These are phyloP conservation scores for Megastigmus dorsalis DNA, from an alignment of 2,888 invertebrate genomes.

Conservation along the genomic window DNA sequence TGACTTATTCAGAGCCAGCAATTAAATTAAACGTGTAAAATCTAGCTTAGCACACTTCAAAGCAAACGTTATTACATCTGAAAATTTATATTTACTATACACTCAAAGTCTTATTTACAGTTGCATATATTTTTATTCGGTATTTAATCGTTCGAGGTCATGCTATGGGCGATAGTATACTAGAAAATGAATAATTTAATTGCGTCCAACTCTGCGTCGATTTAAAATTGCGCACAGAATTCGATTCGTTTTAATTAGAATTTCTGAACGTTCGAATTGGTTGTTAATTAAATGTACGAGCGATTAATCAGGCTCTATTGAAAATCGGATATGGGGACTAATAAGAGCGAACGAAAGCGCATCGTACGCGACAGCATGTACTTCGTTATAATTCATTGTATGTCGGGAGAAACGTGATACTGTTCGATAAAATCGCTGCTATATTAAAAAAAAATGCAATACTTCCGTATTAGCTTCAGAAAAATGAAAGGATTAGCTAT, in stretches of 20 bases:
- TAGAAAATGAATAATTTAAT: conserved; percentile 1
- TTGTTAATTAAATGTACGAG: conserved; percentile 11
- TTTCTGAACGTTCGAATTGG: neutral
- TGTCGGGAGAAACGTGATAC: conserved; percentile 30
- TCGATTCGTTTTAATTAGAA: conserved; percentile 11
- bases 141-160: neutral
- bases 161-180: neutral
- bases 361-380: neutral
- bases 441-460: conserved; percentile 21
- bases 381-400: conserved; percentile 1
- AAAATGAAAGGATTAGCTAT: conserved; percentile 9
- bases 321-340: conserved; percentile 16
- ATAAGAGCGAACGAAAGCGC: conserved; percentile 9
- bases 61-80: neutral
- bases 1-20: no score
- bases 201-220: conserved; percentile 1
- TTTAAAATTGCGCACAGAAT: conserved; percentile 1
- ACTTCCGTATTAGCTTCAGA: conserved; percentile 19
- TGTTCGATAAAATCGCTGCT: conserved; percentile 51
- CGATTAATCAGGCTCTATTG: conserved; percentile 26
- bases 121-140: neutral
- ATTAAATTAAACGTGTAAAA: no score
- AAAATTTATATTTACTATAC: neutral
- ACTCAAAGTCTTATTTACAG: neutral
- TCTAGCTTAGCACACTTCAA: no score